Percentiles rank a stretch among this genome's conserved stretches.
Evolutionary conservation across 1,140 invertebrate species (phyloP).

Genomic region (Agrilus planipennis): DNA sequence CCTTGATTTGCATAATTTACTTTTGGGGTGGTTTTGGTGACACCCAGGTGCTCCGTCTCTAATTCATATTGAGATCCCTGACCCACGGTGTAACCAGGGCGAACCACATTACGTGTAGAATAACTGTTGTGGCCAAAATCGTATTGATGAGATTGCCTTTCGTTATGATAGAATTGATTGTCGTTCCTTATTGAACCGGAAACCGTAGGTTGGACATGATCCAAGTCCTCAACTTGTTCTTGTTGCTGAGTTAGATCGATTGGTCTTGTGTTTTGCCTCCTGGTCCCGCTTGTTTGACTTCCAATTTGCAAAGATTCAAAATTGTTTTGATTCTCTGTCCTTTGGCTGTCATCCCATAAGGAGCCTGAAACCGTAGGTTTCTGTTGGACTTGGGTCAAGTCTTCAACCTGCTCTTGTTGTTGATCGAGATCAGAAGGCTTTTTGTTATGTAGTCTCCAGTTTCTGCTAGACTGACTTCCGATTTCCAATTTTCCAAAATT

Average conservation of each 20-base stretch:
- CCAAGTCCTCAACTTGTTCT: background rate
- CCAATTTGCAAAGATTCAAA: slow-evolving; percentile 8
- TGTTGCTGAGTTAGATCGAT: background rate
- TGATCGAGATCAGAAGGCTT: background rate
- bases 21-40: too few species aligned
- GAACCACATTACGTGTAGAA: too few species aligned
- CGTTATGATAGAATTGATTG: too few species aligned
- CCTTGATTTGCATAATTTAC: too few species aligned
- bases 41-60: too few species aligned
- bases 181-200: too few species aligned
- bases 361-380: background rate
- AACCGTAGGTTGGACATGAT: background rate
- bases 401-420: slow-evolving; percentile 2
- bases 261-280: background rate
- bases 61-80: too few species aligned
- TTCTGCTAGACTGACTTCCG: slow-evolving; percentile 1
- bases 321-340: slow-evolving; percentile 2
- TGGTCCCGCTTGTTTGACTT: background rate
- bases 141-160: too few species aligned
- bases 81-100: too few species aligned
- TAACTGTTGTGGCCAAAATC: too few species aligned
- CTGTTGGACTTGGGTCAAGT: slow-evolving; percentile 12
- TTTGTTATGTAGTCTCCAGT: slow-evolving; percentile 1
- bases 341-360: slow-evolving; percentile 5
- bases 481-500: background rate